Evolutionary conservation across 2,888 invertebrate genomes (phyloP).

Genomic region (Silvanus unidentatus): DNA sequence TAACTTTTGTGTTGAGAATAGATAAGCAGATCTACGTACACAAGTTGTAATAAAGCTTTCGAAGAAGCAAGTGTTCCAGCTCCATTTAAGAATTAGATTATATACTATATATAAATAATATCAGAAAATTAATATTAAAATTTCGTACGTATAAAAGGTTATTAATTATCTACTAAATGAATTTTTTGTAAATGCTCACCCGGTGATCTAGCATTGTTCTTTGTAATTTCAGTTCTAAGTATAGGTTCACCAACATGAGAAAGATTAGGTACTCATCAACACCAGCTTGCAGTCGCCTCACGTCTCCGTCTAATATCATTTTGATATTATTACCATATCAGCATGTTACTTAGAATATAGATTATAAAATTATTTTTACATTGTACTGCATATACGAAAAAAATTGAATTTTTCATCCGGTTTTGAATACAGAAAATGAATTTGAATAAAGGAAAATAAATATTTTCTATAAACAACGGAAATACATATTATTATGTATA

Average conservation of each 20-base stretch:
- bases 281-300: slow-evolving; percentile 26
- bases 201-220: too few species aligned
- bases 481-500: too few species aligned
- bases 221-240: too few species aligned
- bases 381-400: slow-evolving; percentile 25
- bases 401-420: slow-evolving; percentile 24
- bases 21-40: slow-evolving; percentile 20
- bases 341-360: slow-evolving; percentile 39
- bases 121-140: too few species aligned
- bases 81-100: not conserved
- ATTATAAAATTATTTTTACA: slow-evolving; percentile 39
- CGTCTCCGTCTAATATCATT: slow-evolving; percentile 40
- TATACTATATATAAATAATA: too few species aligned
- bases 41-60: not conserved
- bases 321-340: slow-evolving; percentile 45
- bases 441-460: too few species aligned
- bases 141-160: too few species aligned
- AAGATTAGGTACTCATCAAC: slow-evolving; percentile 34
- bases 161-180: too few species aligned
- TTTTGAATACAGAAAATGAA: slow-evolving; percentile 3
- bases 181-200: too few species aligned
- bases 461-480: too few species aligned
- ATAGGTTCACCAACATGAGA: slow-evolving; percentile 12
- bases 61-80: not conserved
- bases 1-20: slow-evolving; percentile 27